phyloP scores from a whole-genome alignment of 2,888 invertebrate genomes.

The Pomacea canaliculata region DNA sequence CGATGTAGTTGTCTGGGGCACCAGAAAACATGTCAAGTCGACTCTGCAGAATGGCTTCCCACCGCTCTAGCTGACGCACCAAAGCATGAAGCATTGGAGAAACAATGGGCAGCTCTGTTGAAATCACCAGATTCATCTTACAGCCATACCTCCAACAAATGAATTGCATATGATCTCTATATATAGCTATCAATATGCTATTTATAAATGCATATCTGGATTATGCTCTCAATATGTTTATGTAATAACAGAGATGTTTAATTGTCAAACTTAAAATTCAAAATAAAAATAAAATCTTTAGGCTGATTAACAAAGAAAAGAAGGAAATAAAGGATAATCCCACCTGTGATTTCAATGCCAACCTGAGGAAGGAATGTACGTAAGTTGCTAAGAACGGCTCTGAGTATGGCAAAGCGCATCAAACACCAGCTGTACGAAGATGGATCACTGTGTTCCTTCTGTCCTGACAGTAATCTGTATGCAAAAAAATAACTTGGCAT shows the following conservation, averaged over 20 bases:
- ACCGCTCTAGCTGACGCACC: slow-evolving; percentile 85
- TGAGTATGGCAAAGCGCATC: slow-evolving; percentile 88
- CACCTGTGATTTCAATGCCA: slow-evolving; percentile 90
- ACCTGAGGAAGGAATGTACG: slow-evolving; percentile 89
- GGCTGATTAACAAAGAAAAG: too few relatives aligned
- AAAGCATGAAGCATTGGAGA: slow-evolving; percentile 94
- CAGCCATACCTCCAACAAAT: too few relatives aligned
- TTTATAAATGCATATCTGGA: too few relatives aligned
- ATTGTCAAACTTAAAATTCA: too few relatives aligned
- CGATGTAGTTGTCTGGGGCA: slow-evolving; percentile 88
- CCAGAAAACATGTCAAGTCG: slow-evolving; percentile 80
- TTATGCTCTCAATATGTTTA: too few relatives aligned
- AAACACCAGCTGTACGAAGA: slow-evolving; percentile 97
- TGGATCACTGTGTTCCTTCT: slow-evolving; percentile 87
- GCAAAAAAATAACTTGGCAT: slow-evolving; percentile 12
- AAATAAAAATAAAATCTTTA: too few relatives aligned
- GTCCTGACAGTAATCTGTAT: slow-evolving; percentile 36
- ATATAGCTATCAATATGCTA: too few relatives aligned
- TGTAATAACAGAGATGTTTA: too few relatives aligned
- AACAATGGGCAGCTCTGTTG: slow-evolving; percentile 88
- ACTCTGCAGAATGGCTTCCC: slow-evolving; percentile 86
- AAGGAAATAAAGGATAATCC: background rate
- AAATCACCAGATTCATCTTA: slow-evolving; percentile 2
- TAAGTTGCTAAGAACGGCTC: slow-evolving; percentile 85
- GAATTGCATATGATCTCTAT: too few relatives aligned